Evolutionary conservation across 2,797 vertebrate genomes (phyloP), one percentile per base, ranked within the genome.

Genomic region (Chelonia mydas): DNA sequence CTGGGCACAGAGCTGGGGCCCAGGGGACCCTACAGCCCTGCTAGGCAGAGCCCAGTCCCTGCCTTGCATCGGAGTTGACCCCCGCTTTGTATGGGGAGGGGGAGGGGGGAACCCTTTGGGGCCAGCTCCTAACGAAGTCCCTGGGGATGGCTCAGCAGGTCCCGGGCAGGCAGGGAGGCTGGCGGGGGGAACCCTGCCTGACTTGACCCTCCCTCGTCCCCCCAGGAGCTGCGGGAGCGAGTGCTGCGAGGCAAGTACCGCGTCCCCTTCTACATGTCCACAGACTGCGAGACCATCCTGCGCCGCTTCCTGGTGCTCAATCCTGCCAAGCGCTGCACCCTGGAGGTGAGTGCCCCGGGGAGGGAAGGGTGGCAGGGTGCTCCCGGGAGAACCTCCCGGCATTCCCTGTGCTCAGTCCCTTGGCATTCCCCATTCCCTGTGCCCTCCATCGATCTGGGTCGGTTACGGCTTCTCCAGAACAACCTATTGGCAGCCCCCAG

Each of bases 221-320:
- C 68, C 31, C 95, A 99, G 99, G 99, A 99, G 98, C 98, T 99
- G 96, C 98, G 99, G 92, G 99, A 99, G 97, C 98, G 99, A 0
- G 99, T 99, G 87, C 98, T 99, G 90, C 98, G 99, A 91, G 99
- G 99, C 76, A 99, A 99, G 96, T 99, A 99, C 97, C 98, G 99
- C 1, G 98, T 99, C 33, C 99, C 99, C 88, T 99, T 99, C 96
- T 99, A 99, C 96, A 99, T 99, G 99, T 99, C 99, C 65, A 99
- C 99, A 0, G 99, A 99, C 98, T 99, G 99, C 45, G 99, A 99
- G 98, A 99, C 98, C 91, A 99, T 99, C 98, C 99, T 99, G 85
- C 98, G 99, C 47, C 98, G 99, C 21, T 99, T 99, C 94, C 98
- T 99, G 97, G 99, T 99, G 97, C 99, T 99, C 88, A 99, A 99